Evolutionary conservation across 2,888 invertebrate genomes (phyloP).

Genomic region (Latrodectus elegans): DNA sequence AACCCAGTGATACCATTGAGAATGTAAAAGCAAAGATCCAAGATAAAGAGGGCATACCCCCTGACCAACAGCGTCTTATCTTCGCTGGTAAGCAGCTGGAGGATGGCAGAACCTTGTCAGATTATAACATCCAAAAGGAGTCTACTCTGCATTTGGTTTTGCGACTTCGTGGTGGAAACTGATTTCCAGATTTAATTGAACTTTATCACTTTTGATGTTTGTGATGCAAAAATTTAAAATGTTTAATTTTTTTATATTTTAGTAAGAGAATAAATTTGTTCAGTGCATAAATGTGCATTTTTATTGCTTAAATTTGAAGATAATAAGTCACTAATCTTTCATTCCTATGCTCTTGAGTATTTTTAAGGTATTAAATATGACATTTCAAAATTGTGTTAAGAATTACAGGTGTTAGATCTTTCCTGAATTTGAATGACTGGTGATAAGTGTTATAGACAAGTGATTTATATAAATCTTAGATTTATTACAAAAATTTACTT

Average conservation of each 20-base stretch:
- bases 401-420: no score
- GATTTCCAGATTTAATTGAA: slow-evolving; percentile 68
- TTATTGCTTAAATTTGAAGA: no score
- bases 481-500: no score
- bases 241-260: slow-evolving; percentile 20
- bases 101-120: slow-evolving; percentile 80
- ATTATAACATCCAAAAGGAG: slow-evolving; percentile 80
- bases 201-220: background rate
- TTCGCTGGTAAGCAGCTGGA: slow-evolving; percentile 81
- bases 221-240: slow-evolving; percentile 28
- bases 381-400: no score
- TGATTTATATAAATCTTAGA: no score
- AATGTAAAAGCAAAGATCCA: slow-evolving; percentile 96
- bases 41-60: slow-evolving; percentile 93
- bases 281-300: no score
- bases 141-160: slow-evolving; percentile 76
- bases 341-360: no score
- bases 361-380: no score
- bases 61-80: slow-evolving; percentile 89
- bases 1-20: slow-evolving; percentile 93
- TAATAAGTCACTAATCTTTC: no score
- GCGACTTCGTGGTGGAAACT: slow-evolving; percentile 72
- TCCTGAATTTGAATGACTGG: no score
- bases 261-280: background rate
- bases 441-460: no score